phyloP scores from a whole-genome alignment of 2,888 invertebrate species.

The Arctia plantaginis region DNA sequence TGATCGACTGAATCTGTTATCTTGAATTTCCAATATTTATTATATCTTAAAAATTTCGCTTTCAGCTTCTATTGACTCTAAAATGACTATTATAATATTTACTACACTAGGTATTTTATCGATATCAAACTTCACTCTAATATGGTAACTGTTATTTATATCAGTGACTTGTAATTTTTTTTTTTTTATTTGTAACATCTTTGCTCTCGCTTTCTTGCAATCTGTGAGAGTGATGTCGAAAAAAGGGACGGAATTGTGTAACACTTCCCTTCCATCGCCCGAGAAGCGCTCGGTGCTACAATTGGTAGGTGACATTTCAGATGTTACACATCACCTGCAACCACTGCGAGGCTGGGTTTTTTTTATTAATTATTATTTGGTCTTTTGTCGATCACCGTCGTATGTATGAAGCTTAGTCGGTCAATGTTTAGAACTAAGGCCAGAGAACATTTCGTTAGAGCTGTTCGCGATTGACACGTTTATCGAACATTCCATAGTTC shows the following conservation, averaged over 20 bases:
- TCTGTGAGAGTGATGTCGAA: not conserved
- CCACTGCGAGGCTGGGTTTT: not conserved
- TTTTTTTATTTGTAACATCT: not conserved
- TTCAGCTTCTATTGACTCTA: not conserved
- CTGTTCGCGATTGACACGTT: slow-evolving; percentile 18
- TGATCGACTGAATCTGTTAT: slow-evolving; percentile 23
- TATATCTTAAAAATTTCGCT: not conserved
- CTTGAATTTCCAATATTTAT: too few species aligned
- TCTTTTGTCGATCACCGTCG: slow-evolving; percentile 38
- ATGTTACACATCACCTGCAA: not conserved
- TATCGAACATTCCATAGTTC: slow-evolving; percentile 76
- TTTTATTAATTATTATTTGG: not conserved
- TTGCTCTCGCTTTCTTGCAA: not conserved
- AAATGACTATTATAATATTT: not conserved
- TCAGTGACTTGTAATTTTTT: not conserved
- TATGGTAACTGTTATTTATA: not conserved
- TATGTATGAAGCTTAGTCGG: slow-evolving; percentile 61
- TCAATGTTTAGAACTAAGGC: slow-evolving; percentile 71
- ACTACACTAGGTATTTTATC: not conserved
- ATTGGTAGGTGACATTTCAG: not conserved
- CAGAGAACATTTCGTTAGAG: slow-evolving; percentile 67
- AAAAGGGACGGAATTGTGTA: not conserved
- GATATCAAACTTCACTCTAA: not conserved
- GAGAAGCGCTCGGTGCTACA: not conserved
- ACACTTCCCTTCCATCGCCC: not conserved